Evolutionary conservation across 2,888 invertebrate species (phyloP).

Genomic region (Cephus runcator): DNA sequence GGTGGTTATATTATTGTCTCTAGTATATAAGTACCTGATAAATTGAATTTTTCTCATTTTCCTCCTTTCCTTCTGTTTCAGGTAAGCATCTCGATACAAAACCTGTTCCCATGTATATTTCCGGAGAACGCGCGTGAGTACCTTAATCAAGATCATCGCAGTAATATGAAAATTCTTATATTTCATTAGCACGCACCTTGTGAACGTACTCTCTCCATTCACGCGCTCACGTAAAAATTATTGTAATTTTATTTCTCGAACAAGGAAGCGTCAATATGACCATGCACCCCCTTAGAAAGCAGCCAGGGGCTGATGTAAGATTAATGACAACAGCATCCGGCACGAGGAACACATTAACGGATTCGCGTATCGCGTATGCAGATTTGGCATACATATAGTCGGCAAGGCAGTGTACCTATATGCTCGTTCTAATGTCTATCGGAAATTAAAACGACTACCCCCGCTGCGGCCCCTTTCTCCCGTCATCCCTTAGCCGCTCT

Average conservation of each 20-base stretch:
- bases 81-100: slow-evolving; percentile 36
- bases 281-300: background rate
- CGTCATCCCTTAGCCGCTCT: slow-evolving; percentile 14
- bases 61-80: slow-evolving; percentile 44
- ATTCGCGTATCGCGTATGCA: slow-evolving; percentile 25
- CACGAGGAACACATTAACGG: background rate
- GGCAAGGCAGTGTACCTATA: slow-evolving; percentile 9
- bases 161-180: background rate
- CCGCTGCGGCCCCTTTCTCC: slow-evolving; percentile 20
- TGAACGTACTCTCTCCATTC: background rate
- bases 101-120: background rate
- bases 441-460: slow-evolving; percentile 55
- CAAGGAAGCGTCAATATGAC: background rate
- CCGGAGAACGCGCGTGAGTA: background rate
- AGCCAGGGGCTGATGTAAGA: background rate
- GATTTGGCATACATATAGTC: slow-evolving; percentile 21
- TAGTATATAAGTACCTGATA: slow-evolving; percentile 3
- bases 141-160: background rate
- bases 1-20: slow-evolving; percentile 1
- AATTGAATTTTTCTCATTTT: slow-evolving; percentile 9
- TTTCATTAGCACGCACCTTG: background rate
- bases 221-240: background rate
- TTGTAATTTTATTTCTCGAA: background rate
- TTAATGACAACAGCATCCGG: background rate
- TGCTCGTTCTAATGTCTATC: slow-evolving; percentile 45